phyloP scores from a whole-genome alignment of 2,888 invertebrate genomes.

The Carterocephalus palaemon region DNA sequence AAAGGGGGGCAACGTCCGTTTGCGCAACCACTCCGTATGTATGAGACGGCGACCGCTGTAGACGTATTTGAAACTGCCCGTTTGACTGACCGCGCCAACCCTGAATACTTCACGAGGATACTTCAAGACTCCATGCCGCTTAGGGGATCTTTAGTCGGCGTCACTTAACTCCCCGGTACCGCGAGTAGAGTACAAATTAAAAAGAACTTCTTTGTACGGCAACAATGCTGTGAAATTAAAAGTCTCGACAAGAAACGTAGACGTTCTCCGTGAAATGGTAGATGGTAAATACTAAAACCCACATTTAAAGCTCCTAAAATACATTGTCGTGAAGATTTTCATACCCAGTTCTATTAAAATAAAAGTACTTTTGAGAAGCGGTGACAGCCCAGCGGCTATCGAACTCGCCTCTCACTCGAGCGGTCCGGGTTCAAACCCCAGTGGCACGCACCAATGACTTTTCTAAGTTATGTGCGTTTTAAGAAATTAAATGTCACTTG shows the following conservation, averaged over 20 bases:
- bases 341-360: too few relatives aligned
- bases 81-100: conserved; percentile 19
- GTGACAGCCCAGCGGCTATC: too few relatives aligned
- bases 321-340: too few relatives aligned
- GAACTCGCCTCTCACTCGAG: too few relatives aligned
- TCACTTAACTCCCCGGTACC: conserved; percentile 46
- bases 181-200: conserved; percentile 54
- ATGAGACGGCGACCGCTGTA: conserved; percentile 56
- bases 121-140: conserved; percentile 16
- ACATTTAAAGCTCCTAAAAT: too few relatives aligned
- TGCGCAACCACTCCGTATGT: conserved; percentile 58
- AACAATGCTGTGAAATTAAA: conserved; percentile 32
- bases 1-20: conserved; percentile 1
- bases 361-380: too few relatives aligned
- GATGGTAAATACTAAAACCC: too few relatives aligned
- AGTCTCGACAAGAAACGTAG: conserved; percentile 14
- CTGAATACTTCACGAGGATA: conserved; percentile 16
- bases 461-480: too few relatives aligned
- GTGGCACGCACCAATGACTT: too few relatives aligned
- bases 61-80: conserved; percentile 58
- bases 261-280: conserved; percentile 7
- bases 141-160: conserved; percentile 42
- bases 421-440: too few relatives aligned
- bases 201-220: conserved; percentile 49
- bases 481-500: too few relatives aligned